Conservation (phyloP, 2,113 vertebrate genomes). For the Lonchura striata region DNA sequence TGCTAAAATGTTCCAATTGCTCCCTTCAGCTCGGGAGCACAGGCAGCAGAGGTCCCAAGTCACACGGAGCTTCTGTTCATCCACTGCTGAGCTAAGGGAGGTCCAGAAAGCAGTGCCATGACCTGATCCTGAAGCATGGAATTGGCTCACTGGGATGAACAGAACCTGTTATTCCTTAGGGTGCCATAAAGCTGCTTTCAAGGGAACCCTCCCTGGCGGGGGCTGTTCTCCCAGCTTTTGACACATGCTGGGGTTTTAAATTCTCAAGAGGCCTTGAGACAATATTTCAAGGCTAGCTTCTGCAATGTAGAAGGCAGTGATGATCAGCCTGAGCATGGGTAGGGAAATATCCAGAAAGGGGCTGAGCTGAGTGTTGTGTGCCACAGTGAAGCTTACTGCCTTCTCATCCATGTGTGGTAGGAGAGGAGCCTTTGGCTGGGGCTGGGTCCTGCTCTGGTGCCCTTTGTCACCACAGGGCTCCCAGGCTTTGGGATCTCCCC, state of each 20-base stretch:
- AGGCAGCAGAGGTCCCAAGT: background rate
- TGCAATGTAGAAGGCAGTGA: background rate
- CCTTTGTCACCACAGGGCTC: background rate
- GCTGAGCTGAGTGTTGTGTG: background rate
- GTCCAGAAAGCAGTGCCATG: background rate
- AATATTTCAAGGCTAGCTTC: background rate
- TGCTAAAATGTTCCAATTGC: background rate
- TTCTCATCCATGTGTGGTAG: fast-evolving
- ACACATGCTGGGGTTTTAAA: background rate
- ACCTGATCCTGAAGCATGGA: background rate
- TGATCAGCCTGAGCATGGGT: background rate
- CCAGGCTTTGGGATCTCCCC: background rate
- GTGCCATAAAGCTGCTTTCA: background rate
- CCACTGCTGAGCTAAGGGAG: background rate
- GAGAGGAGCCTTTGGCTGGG: background rate
- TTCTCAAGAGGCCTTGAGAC: background rate
- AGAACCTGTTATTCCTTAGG: background rate
- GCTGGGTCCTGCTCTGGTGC: background rate
- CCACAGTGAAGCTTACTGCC: background rate
- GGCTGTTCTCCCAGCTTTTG: background rate
- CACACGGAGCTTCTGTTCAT: background rate
- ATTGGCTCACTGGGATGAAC: background rate
- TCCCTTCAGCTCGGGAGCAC: background rate
- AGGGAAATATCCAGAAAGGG: background rate
- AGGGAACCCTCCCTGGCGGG: background rate